phyloP scores from a whole-genome alignment of 2,113 vertebrate genomes.

The Nannobrachium achirus region DNA sequence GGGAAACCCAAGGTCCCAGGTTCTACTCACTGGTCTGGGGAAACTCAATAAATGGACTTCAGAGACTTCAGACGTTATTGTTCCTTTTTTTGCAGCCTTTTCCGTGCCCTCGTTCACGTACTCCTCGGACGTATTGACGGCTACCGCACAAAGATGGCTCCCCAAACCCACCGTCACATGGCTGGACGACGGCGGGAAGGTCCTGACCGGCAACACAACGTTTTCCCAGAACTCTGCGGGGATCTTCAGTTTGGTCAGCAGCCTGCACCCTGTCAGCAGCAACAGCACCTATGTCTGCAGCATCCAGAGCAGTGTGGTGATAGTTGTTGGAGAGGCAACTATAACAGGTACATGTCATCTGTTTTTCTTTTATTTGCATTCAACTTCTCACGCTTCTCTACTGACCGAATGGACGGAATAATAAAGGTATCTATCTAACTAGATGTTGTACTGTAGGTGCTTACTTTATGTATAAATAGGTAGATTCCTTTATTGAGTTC shows the following conservation, averaged over 20 bases:
- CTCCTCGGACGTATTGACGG: constrained; percentile 3
- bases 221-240: neutral
- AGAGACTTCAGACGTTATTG: neutral
- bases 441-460: too few relatives aligned
- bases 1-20: too few relatives aligned
- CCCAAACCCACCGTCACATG: constrained; percentile 52
- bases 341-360: constrained; percentile 49
- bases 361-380: neutral
- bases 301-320: constrained; percentile 49
- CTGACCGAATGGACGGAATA: too few relatives aligned
- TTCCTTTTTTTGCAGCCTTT: constrained; percentile 44
- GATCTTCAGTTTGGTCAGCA: constrained; percentile 34
- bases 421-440: too few relatives aligned
- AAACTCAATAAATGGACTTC: too few relatives aligned
- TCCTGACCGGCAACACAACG: constrained; percentile 15
- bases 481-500: too few relatives aligned
- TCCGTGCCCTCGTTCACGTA: constrained; percentile 40
- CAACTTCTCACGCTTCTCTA: too few relatives aligned
- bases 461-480: too few relatives aligned
- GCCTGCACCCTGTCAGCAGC: neutral
- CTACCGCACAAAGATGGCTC: constrained; percentile 47
- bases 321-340: constrained; percentile 7
- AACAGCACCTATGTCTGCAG: constrained; percentile 38
- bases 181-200: neutral
- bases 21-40: too few relatives aligned